These are phyloP conservation scores for Acanthurus leucopareius DNA, from an alignment of 2,797 vertebrate genomes.

Conservation along the genomic window DNA sequence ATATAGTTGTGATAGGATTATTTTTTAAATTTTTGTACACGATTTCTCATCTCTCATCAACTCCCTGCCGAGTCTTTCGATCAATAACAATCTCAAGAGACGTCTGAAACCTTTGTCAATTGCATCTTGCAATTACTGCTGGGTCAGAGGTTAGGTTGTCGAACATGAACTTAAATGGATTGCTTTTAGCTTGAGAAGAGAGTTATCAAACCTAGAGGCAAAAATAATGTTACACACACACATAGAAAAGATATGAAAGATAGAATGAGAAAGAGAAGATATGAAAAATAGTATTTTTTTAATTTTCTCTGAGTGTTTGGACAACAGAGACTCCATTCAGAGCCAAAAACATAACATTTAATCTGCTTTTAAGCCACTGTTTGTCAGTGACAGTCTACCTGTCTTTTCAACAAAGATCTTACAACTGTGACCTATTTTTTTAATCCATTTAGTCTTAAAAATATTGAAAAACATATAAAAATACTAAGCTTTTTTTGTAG, in stretches of 20 bases:
- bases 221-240: neutral
- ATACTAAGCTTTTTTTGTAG: neutral
- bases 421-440: neutral
- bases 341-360: neutral
- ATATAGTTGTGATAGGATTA: too few relatives aligned
- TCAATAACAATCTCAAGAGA: constrained; percentile 33
- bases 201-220: neutral
- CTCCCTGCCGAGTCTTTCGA: constrained; percentile 2
- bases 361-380: neutral
- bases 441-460: neutral
- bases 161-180: constrained; percentile 15
- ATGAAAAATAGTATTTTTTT: neutral
- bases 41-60: constrained; percentile 30
- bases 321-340: neutral
- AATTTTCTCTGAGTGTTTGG: too few relatives aligned
- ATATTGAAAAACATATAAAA: neutral
- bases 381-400: neutral
- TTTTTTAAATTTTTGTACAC: neutral
- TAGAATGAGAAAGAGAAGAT: too few relatives aligned
- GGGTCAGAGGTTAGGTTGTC: neutral
- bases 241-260: neutral
- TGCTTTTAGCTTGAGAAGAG: neutral
- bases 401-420: neutral
- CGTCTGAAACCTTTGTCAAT: constrained; percentile 28
- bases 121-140: constrained; percentile 12